These are phyloP conservation scores for Stenopsyche tienmushanensis DNA, from an alignment of 1,140 invertebrate genomes.

Conservation along the genomic window DNA sequence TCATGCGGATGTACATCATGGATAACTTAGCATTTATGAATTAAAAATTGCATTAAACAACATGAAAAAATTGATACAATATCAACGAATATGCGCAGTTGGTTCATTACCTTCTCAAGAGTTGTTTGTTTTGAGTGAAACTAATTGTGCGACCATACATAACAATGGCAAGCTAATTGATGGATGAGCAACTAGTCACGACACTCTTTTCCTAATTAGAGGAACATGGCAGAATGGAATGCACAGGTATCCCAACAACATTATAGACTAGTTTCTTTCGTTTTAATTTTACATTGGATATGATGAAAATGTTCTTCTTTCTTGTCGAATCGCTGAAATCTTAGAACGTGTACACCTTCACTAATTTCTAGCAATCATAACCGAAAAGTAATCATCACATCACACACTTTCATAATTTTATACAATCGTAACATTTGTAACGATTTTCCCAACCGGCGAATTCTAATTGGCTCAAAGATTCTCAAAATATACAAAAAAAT, in stretches of 20 bases:
- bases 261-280: background rate
- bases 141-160: slow-evolving; percentile 34
- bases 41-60: too few species aligned
- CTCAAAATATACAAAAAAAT: background rate
- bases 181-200: slow-evolving; percentile 29
- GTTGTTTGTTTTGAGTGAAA: slow-evolving; percentile 21
- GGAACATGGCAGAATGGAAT: background rate
- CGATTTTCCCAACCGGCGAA: background rate
- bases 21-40: too few species aligned
- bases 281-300: background rate
- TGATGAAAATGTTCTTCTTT: background rate
- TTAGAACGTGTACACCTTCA: background rate
- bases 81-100: too few species aligned
- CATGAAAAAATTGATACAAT: too few species aligned
- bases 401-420: background rate
- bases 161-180: slow-evolving; percentile 37
- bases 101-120: slow-evolving; percentile 30
- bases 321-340: background rate
- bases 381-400: slow-evolving; percentile 4
- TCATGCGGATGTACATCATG: too few species aligned
- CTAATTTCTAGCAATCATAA: background rate
- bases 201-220: slow-evolving; percentile 30
- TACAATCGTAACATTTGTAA: background rate
- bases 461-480: too few species aligned
- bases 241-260: background rate